phyloP scores from a whole-genome alignment of 2,888 invertebrate genomes.

The Caenorhabditis zanzibari region DNA sequence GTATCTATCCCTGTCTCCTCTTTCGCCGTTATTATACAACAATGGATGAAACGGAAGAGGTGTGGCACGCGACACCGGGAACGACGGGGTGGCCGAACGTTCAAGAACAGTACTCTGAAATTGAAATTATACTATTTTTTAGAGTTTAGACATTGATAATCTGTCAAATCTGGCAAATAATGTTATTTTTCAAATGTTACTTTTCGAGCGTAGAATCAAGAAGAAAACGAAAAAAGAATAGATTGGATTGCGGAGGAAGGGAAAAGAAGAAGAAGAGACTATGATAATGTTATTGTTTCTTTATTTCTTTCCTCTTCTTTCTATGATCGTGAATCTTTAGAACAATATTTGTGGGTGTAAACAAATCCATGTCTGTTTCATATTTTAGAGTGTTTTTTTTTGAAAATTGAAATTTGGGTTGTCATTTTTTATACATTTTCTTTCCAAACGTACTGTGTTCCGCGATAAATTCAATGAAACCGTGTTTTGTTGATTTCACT shows the following conservation, averaged over 20 bases:
- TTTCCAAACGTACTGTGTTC: too few relatives aligned
- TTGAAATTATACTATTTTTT: background rate
- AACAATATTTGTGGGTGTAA: background rate
- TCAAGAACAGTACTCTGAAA: constrained; percentile 69
- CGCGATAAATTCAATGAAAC: too few relatives aligned
- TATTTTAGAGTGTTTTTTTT: too few relatives aligned
- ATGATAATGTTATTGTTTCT: constrained; percentile 39
- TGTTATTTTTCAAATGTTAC: too few relatives aligned
- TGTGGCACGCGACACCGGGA: constrained; percentile 89
- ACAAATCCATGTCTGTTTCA: too few relatives aligned
- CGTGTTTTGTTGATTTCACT: too few relatives aligned
- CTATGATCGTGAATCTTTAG: too few relatives aligned
- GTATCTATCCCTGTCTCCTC: constrained; percentile 17
- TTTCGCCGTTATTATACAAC: constrained; percentile 74
- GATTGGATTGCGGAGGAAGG: background rate
- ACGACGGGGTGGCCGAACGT: constrained; percentile 92
- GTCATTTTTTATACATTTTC: too few relatives aligned
- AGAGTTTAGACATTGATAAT: too few relatives aligned
- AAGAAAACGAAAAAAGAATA: background rate
- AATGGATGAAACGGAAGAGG: constrained; percentile 83
- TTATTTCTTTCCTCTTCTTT: constrained; percentile 17
- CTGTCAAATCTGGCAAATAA: too few relatives aligned
- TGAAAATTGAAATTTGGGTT: too few relatives aligned
- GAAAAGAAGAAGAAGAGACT: constrained; percentile 9
- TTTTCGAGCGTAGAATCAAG: constrained; percentile 1